phyloP scores from a whole-genome alignment of 2,113 vertebrate species.

The Lophius piscatorius region DNA sequence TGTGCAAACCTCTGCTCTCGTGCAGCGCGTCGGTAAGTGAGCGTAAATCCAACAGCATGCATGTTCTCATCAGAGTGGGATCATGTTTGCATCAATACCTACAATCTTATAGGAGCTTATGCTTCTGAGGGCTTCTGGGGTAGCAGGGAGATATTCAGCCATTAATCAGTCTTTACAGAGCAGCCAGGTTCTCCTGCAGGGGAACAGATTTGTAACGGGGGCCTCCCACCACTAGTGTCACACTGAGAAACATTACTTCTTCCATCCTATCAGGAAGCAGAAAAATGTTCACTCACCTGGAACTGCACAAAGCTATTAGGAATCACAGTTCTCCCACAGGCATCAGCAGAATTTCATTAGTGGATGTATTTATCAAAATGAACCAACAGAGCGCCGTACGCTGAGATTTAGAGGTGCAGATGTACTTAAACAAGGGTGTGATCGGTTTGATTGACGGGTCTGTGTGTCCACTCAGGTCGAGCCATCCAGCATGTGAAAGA shows the following conservation, averaged over 20 bases:
- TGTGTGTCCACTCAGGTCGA: conserved; percentile 78
- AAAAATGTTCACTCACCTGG: neutral
- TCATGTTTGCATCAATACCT: too few species aligned
- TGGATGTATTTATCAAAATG: too few species aligned
- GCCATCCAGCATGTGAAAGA: conserved; percentile 94
- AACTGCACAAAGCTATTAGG: too few species aligned
- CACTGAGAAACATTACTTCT: conserved; percentile 14
- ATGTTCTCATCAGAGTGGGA: too few species aligned
- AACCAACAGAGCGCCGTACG: too few species aligned
- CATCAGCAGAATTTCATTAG: neutral
- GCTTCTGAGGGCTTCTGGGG: too few species aligned
- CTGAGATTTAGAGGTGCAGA: too few species aligned
- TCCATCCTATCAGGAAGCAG: conserved; percentile 14
- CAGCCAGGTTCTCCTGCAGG: conserved; percentile 2
- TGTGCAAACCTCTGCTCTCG: too few species aligned
- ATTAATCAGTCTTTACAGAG: conserved; percentile 47
- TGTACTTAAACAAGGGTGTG: neutral
- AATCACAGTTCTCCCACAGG: conserved; percentile 7
- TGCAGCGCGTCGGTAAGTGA: too few species aligned
- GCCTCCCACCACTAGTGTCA: conserved; percentile 15
- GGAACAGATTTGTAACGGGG: conserved; percentile 6
- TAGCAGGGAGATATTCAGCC: too few species aligned
- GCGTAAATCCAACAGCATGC: too few species aligned
- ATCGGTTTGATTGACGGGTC: neutral
- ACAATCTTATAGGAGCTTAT: too few species aligned